Evolutionary conservation across 23 tunicate genomes (phyloP).

Genomic region (Clavelina lepadiformis): DNA sequence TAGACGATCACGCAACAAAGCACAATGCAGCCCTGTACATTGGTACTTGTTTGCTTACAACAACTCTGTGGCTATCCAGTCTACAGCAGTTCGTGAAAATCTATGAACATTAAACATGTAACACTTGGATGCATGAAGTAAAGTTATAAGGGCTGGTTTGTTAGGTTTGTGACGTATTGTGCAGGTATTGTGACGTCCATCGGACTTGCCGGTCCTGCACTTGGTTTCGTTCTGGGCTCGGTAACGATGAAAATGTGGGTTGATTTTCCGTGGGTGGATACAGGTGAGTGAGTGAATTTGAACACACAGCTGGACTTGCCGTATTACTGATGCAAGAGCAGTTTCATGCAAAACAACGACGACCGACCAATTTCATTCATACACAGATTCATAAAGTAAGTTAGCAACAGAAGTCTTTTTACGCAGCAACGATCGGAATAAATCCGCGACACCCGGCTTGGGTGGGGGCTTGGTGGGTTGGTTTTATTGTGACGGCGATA

Average conservation of each 20-base stretch:
- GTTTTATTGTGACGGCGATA: slow-evolving; percentile 22
- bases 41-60: no score
- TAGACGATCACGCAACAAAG: slow-evolving; percentile 53
- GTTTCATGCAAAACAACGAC: no score
- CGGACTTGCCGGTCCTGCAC: slow-evolving; percentile 57
- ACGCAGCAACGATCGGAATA: slow-evolving; percentile 38
- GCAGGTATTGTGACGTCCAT: slow-evolving; percentile 63
- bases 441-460: slow-evolving; percentile 49
- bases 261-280: slow-evolving; percentile 62
- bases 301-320: background rate
- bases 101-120: no score
- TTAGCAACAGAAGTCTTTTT: no score
- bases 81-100: no score
- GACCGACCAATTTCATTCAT: no score
- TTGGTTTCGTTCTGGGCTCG: slow-evolving; percentile 43
- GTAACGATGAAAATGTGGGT: slow-evolving; percentile 55
- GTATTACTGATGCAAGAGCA: background rate
- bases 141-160: no score
- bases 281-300: slow-evolving; percentile 22
- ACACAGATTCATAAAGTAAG: no score
- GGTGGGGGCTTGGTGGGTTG: slow-evolving; percentile 98
- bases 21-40: slow-evolving; percentile 58
- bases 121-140: no score
- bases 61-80: no score
- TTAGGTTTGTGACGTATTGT: background rate